Evolutionary conservation across 2,113 vertebrate genomes (phyloP).

Genomic region (Pholis gunnellus): DNA sequence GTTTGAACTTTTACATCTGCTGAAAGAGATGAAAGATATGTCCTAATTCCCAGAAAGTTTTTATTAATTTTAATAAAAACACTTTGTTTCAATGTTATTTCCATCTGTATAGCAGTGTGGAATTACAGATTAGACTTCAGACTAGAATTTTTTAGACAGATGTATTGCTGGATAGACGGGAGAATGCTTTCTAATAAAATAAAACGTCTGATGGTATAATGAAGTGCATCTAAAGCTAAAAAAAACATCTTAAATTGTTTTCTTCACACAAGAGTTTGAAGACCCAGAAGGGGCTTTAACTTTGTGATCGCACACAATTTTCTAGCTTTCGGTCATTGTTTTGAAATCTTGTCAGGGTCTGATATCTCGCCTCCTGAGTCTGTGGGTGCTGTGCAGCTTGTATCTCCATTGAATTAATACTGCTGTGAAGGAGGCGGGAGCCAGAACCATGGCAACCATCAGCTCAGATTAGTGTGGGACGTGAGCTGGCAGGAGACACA

Average conservation of each 20-base stretch:
- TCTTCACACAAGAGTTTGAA: neutral
- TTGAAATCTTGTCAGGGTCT: slow-evolving; percentile 28
- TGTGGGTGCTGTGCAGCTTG: slow-evolving; percentile 46
- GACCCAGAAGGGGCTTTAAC: neutral
- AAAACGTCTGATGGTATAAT: neutral
- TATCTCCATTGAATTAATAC: slow-evolving; percentile 74
- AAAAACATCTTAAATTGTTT: neutral
- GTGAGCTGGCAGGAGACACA: slow-evolving; percentile 62
- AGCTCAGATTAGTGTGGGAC: slow-evolving; percentile 75
- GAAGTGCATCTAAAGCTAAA: neutral
- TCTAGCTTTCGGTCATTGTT: slow-evolving; percentile 23
- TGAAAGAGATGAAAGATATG: neutral
- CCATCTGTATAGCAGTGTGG: slow-evolving; percentile 8
- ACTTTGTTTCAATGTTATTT: neutral
- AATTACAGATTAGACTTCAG: slow-evolving; percentile 3
- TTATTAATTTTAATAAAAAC: neutral
- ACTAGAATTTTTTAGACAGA: neutral
- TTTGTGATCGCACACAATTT: neutral
- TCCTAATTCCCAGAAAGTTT: neutral
- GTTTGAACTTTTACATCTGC: slow-evolving; percentile 18
- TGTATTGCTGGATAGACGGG: neutral
- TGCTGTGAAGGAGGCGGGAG: slow-evolving; percentile 69
- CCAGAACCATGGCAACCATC: slow-evolving; percentile 82
- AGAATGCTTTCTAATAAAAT: slow-evolving; percentile 2
- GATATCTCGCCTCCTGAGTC: slow-evolving; percentile 41